These are phyloP conservation scores for Cotesia glomerata DNA, from an alignment of 1,140 invertebrate species.

Conservation along the genomic window DNA sequence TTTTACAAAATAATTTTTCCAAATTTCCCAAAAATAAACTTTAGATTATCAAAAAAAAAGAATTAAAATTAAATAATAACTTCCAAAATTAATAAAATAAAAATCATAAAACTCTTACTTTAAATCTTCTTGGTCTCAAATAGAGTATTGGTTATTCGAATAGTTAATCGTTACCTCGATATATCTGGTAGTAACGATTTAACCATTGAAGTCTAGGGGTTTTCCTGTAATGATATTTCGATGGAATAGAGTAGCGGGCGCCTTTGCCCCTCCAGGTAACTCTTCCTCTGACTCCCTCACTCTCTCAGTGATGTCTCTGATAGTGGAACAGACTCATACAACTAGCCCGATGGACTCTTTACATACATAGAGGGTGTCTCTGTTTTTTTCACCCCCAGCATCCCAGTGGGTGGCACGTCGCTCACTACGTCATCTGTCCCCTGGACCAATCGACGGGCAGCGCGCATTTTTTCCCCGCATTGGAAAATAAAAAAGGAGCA, in stretches of 20 bases:
- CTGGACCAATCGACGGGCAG: slow-evolving; percentile 64
- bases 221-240: slow-evolving; percentile 60
- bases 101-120: too few species aligned
- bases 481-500: slow-evolving; percentile 52
- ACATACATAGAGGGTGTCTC: slow-evolving; percentile 25
- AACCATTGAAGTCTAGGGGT: slow-evolving; percentile 37
- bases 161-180: too few species aligned
- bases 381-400: slow-evolving; percentile 16
- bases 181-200: slow-evolving; percentile 28
- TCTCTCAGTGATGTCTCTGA: too few species aligned
- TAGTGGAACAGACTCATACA: too few species aligned
- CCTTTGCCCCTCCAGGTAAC: slow-evolving; percentile 26
- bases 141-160: too few species aligned
- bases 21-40: too few species aligned
- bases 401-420: slow-evolving; percentile 56
- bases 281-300: too few species aligned
- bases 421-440: slow-evolving; percentile 65
- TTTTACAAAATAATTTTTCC: too few species aligned
- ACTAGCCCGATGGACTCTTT: not conserved
- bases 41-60: too few species aligned
- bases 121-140: too few species aligned
- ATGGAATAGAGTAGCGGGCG: slow-evolving; percentile 51
- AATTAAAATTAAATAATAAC: too few species aligned
- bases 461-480: slow-evolving; percentile 61
- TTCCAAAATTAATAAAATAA: too few species aligned